These are phyloP conservation scores for Polydesmus complanatus DNA, from an alignment of 2,888 invertebrate genomes.

Conservation along the genomic window DNA sequence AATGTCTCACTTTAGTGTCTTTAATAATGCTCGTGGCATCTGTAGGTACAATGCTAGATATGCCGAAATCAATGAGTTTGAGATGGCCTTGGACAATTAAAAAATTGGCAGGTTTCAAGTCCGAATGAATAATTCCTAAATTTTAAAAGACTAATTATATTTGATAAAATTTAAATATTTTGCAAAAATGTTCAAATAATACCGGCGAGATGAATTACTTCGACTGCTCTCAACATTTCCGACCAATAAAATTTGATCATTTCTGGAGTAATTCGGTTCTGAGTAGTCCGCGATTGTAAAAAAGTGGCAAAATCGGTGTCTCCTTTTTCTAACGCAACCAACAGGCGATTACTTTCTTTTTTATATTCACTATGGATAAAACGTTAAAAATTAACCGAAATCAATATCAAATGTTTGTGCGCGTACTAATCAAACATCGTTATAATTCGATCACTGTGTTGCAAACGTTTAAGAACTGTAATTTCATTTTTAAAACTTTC, in stretches of 20 bases:
- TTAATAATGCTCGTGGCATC: slow-evolving; percentile 82
- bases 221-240: slow-evolving; percentile 82
- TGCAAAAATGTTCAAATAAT: background rate
- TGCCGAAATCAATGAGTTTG: slow-evolving; percentile 95
- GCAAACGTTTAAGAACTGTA: slow-evolving; percentile 59
- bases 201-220: slow-evolving; percentile 81
- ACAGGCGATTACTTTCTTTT: slow-evolving; percentile 47
- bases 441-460: slow-evolving; percentile 68
- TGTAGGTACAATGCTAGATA: slow-evolving; percentile 70
- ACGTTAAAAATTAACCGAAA: background rate
- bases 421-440: slow-evolving; percentile 65
- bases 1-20: slow-evolving; percentile 37
- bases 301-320: slow-evolving; percentile 74
- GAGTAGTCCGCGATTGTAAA: slow-evolving; percentile 39
- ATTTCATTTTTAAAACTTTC: slow-evolving; percentile 82
- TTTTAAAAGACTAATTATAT: background rate
- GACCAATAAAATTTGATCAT: slow-evolving; percentile 79
- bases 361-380: slow-evolving; percentile 51
- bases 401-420: too few species aligned
- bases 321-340: slow-evolving; percentile 84
- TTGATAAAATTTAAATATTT: background rate
- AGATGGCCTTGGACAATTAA: slow-evolving; percentile 67
- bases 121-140: slow-evolving; percentile 84
- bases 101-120: slow-evolving; percentile 94
- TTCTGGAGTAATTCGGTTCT: slow-evolving; percentile 46